Percentiles rank a stretch among this genome's conserved stretches.
phyloP scores from a whole-genome alignment of 1,140 invertebrate species.

The Drosophila busckii region DNA sequence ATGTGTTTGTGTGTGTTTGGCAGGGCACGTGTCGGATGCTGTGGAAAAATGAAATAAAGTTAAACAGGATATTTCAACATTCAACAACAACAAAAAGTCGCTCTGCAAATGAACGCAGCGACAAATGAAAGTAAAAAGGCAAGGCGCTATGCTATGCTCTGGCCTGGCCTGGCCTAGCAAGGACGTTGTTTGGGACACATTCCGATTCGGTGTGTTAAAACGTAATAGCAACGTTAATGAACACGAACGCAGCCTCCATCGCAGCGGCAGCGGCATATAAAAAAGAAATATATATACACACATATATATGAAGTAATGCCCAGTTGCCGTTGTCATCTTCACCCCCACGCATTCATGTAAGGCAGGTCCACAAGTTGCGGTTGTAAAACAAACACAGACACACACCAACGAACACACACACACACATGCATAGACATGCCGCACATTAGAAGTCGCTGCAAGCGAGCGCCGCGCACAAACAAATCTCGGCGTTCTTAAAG shows the following conservation, averaged over 20 bases:
- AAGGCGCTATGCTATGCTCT: not conserved
- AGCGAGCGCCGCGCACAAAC: slow-evolving; percentile 38
- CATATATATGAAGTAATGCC: slow-evolving; percentile 53
- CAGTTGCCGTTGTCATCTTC: slow-evolving; percentile 20
- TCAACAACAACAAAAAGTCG: slow-evolving; percentile 37
- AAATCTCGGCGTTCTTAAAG: slow-evolving; percentile 64
- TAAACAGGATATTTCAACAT: slow-evolving; percentile 75
- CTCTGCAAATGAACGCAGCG: slow-evolving; percentile 47
- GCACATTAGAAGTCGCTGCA: slow-evolving; percentile 60
- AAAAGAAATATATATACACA: slow-evolving; percentile 74
- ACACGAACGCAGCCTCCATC: slow-evolving; percentile 59
- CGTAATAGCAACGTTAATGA: slow-evolving; percentile 76
- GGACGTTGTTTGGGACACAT: slow-evolving; percentile 61
- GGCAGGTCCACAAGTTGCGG: slow-evolving; percentile 43
- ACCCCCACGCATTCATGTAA: not conserved
- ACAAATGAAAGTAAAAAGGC: slow-evolving; percentile 64
- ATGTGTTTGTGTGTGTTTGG: slow-evolving; percentile 1
- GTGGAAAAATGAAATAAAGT: slow-evolving; percentile 76
- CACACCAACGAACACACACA: slow-evolving; percentile 9
- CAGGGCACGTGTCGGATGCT: slow-evolving; percentile 71
- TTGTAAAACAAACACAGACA: slow-evolving; percentile 60
- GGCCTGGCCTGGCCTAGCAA: slow-evolving; percentile 38
- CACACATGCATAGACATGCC: slow-evolving; percentile 38
- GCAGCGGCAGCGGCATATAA: slow-evolving; percentile 46
- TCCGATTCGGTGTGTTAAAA: slow-evolving; percentile 76